Conservation (phyloP, 2,113 vertebrate species). For the Nycticryphes semicollaris region DNA sequence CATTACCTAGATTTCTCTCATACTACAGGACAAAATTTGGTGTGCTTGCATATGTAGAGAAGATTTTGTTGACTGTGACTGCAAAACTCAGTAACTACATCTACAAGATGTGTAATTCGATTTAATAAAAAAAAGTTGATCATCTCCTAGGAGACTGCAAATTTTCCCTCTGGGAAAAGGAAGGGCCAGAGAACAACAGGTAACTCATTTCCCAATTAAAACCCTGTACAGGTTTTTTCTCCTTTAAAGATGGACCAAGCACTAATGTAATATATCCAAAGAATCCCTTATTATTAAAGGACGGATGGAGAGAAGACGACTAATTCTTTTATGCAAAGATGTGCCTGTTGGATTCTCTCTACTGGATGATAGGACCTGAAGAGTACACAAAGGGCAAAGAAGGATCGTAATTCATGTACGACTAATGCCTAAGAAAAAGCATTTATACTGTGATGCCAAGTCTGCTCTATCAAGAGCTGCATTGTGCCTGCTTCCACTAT, state of each 20-base stretch:
- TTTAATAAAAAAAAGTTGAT: not conserved
- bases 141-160: not conserved
- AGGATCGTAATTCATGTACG: not conserved
- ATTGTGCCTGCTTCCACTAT: not conserved
- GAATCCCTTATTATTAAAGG: not conserved
- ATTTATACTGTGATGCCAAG: not conserved
- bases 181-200: not conserved
- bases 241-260: not conserved
- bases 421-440: not conserved
- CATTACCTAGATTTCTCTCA: not conserved
- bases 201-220: not conserved
- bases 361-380: not conserved
- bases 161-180: not conserved
- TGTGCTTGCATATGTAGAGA: not conserved
- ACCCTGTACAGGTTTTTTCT: not conserved
- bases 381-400: not conserved
- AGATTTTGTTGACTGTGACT: not conserved
- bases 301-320: not conserved
- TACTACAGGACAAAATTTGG: not conserved
- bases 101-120: not conserved
- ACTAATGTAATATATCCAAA: not conserved
- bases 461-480: not conserved
- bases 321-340: not conserved
- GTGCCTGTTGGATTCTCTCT: not conserved
- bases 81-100: not conserved